A percentile compares a stretch with the other conserved stretches of the same genome.
Evolutionary conservation across 1,140 invertebrate species (phyloP).

Genomic region (Drosophila lacteicornis): DNA sequence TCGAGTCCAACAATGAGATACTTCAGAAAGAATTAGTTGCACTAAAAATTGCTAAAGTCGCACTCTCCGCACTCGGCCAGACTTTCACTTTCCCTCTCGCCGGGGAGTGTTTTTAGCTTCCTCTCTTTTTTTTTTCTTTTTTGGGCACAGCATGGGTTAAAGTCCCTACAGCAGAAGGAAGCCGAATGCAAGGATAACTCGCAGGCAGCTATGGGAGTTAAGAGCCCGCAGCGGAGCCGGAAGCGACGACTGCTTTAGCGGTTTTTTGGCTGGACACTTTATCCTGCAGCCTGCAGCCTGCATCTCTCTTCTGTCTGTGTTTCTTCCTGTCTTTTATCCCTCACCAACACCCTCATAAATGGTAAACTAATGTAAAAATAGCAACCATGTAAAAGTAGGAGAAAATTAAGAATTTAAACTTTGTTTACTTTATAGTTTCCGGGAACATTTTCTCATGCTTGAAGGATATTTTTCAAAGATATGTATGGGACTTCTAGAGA

Average conservation of each 20-base stretch:
- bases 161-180: conserved; percentile 9
- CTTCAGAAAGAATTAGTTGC: conserved; percentile 83
- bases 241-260: conserved; percentile 58
- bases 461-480: neutral
- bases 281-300: conserved; percentile 22
- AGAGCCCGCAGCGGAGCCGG: conserved; percentile 23
- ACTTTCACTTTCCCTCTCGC: conserved; percentile 58
- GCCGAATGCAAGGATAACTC: conserved; percentile 18
- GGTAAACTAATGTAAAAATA: conserved; percentile 1
- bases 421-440: neutral
- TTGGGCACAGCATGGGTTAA: conserved; percentile 34
- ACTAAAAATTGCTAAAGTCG: conserved; percentile 81
- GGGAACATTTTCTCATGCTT: neutral
- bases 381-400: too few species aligned
- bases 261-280: conserved; percentile 55
- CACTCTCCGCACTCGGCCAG: conserved; percentile 48
- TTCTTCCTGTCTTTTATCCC: neutral
- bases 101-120: neutral
- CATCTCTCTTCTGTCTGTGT: neutral
- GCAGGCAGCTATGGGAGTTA: conserved; percentile 22
- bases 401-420: conserved; percentile 5
- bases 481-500: too few species aligned
- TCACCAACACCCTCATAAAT: conserved; percentile 22
- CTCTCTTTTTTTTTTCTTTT: conserved; percentile 31
- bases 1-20: conserved; percentile 80